These are phyloP conservation scores for Zaprionus gabonicus DNA, from an alignment of 1,140 invertebrate species.

Conservation along the genomic window DNA sequence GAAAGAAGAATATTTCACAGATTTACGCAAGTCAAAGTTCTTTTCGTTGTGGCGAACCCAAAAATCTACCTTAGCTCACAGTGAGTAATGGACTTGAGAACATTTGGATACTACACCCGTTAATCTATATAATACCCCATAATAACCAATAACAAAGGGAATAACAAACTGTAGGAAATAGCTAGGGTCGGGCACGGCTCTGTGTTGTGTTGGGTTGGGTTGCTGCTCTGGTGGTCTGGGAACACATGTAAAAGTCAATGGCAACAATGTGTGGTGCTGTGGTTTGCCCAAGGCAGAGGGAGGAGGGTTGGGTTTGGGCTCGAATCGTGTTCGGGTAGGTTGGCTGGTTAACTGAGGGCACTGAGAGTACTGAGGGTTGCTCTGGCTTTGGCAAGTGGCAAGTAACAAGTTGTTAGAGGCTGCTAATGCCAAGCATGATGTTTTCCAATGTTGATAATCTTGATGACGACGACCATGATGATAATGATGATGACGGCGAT, in stretches of 20 bases:
- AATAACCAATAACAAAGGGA: slow-evolving; percentile 23
- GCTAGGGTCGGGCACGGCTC: slow-evolving; percentile 4
- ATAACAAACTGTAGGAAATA: slow-evolving; percentile 3
- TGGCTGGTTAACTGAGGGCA: slow-evolving; percentile 1
- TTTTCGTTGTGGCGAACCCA: not conserved
- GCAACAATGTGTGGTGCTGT: slow-evolving; percentile 69
- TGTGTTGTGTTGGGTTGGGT: slow-evolving; percentile 16
- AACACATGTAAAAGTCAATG: slow-evolving; percentile 75
- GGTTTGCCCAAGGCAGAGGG: slow-evolving; percentile 47
- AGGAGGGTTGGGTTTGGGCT: slow-evolving; percentile 39
- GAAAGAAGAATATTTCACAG: not conserved
- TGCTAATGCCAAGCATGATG: slow-evolving; percentile 36
- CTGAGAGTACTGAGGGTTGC: slow-evolving; percentile 44
- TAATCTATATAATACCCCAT: slow-evolving; percentile 16
- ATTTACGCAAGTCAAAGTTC: not conserved
- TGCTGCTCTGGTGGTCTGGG: slow-evolving; percentile 21
- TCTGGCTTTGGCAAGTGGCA: slow-evolving; percentile 58
- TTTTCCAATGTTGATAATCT: slow-evolving; percentile 6
- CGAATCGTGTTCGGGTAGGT: slow-evolving; percentile 10
- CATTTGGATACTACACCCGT: slow-evolving; percentile 16
- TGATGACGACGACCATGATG: slow-evolving; percentile 9
- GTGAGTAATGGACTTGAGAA: not conserved
- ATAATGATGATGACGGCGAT: slow-evolving; percentile 44
- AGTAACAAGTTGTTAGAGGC: slow-evolving; percentile 42
- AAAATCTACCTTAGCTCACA: not conserved